A percentile compares a stretch with the other conserved stretches of the same genome.
These are phyloP conservation scores for Distichodus sexfasciatus DNA, from an alignment of 2,797 vertebrate genomes.

Conservation along the genomic window DNA sequence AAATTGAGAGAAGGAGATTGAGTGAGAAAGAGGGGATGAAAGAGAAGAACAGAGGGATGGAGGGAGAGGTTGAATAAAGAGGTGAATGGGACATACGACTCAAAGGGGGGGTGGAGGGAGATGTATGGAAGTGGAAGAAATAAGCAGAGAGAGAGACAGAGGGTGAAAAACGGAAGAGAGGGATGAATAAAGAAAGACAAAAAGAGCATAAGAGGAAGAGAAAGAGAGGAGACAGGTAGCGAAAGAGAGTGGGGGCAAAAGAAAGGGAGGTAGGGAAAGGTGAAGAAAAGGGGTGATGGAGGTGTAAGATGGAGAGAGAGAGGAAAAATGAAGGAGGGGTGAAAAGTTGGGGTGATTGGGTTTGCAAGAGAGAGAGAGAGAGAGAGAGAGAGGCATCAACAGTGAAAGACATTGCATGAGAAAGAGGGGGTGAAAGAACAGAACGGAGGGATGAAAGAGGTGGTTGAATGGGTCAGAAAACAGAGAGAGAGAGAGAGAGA, in stretches of 20 bases:
- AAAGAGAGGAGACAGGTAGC: background rate
- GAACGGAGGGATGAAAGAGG: too few species aligned
- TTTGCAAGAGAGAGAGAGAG: background rate
- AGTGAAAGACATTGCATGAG: too few species aligned
- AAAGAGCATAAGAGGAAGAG: background rate
- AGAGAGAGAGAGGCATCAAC: background rate
- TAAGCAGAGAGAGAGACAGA: too few species aligned
- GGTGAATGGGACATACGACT: too few species aligned
- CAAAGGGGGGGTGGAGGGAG: too few species aligned
- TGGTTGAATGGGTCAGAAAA: too few species aligned
- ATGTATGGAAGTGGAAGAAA: background rate
- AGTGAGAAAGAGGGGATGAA: background rate
- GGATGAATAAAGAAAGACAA: background rate
- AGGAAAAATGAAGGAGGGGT: background rate
- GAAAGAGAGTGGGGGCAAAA: background rate
- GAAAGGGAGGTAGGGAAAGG: background rate
- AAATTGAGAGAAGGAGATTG: background rate
- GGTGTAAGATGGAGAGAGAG: background rate
- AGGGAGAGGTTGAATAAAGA: too few species aligned
- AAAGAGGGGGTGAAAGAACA: too few species aligned
- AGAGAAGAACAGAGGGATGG: too few species aligned
- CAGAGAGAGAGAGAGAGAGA: background rate
- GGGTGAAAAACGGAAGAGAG: background rate
- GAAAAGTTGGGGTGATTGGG: background rate
- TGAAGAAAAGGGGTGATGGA: background rate